Percentiles rank a stretch among this genome's conserved stretches.
These are phyloP conservation scores for Rhipidura dahli DNA, from an alignment of 2,113 vertebrate species.

Conservation along the genomic window DNA sequence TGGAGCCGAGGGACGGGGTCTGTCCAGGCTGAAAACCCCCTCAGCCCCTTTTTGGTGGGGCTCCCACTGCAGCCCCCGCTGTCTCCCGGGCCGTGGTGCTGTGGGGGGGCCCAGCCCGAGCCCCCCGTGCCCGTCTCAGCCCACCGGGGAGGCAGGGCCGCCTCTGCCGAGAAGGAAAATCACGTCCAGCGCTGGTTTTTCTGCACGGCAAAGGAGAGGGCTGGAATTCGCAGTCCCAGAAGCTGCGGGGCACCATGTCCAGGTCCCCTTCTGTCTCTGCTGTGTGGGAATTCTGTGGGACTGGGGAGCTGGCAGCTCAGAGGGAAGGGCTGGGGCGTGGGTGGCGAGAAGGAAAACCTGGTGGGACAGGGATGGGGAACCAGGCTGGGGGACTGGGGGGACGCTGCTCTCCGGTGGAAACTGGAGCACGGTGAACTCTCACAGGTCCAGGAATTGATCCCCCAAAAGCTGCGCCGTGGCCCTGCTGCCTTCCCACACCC, in stretches of 20 bases:
- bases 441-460: accelerated
- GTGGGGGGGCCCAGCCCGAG: accelerated
- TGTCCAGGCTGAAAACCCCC: background rate
- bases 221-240: background rate
- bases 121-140: accelerated
- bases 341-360: background rate
- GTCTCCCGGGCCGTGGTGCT: background rate
- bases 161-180: background rate
- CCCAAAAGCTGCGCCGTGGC: accelerated
- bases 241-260: accelerated
- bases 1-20: background rate
- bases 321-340: background rate
- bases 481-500: background rate
- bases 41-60: background rate
- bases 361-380: background rate
- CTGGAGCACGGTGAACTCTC: accelerated
- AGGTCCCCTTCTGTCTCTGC: background rate
- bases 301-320: background rate
- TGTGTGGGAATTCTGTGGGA: background rate
- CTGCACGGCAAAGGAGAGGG: accelerated
- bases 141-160: accelerated
- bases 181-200: background rate
- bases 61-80: background rate
- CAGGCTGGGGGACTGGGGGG: background rate
- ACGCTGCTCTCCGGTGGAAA: accelerated